phyloP scores from a whole-genome alignment of 2,113 vertebrate species.

The Stomatorhinus ivindoensis region DNA sequence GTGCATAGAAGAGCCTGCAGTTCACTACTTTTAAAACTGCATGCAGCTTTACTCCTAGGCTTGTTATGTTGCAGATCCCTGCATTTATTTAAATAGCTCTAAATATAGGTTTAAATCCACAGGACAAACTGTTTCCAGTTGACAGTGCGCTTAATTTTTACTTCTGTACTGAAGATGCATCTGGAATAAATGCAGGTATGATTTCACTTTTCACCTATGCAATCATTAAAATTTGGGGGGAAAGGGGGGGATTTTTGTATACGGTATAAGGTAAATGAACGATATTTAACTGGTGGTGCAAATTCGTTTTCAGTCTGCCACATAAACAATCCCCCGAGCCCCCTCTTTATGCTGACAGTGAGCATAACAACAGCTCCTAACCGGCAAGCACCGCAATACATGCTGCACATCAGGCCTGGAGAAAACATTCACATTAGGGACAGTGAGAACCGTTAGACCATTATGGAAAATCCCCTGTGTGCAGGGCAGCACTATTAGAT shows the following conservation, averaged over 20 bases:
- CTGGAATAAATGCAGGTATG: neutral
- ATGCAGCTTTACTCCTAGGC: neutral
- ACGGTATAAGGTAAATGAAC: neutral
- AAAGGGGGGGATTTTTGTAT: neutral
- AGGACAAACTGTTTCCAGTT: slow-evolving; percentile 5
- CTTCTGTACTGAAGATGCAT: neutral
- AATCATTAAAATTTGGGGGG: neutral
- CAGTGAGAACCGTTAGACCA: neutral
- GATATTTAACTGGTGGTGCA: neutral
- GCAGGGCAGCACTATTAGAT: neutral
- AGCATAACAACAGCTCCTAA: slow-evolving; percentile 32
- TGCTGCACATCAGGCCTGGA: slow-evolving; percentile 13
- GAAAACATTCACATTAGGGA: slow-evolving; percentile 36
- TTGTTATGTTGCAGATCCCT: neutral
- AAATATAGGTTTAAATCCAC: slow-evolving; percentile 12
- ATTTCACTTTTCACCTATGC: neutral
- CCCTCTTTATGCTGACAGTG: neutral
- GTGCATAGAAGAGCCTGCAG: neutral
- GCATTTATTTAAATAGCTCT: slow-evolving; percentile 15
- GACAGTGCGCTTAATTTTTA: neutral
- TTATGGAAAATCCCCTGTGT: neutral
- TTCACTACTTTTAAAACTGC: neutral
- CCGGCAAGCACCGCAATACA: slow-evolving; percentile 36
- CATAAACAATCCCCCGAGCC: neutral
- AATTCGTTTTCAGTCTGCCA: neutral